Conservation (phyloP, 2,888 invertebrate species). For the Phaonia tiefii region DNA sequence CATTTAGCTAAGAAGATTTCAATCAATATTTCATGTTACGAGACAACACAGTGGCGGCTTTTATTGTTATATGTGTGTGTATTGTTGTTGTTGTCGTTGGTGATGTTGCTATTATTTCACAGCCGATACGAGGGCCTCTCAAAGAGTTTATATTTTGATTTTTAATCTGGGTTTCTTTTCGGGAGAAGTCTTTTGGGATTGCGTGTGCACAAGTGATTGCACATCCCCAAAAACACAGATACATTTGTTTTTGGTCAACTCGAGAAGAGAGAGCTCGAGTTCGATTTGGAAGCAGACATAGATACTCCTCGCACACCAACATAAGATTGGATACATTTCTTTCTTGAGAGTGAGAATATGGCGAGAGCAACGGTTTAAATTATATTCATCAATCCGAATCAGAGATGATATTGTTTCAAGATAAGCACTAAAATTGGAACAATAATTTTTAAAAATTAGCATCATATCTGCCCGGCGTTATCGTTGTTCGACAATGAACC, state of each 20-base stretch:
- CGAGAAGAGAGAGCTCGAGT: background rate
- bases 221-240: background rate
- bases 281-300: too few relatives aligned
- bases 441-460: too few relatives aligned
- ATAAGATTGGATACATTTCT: background rate
- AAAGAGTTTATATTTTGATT: slow-evolving; percentile 3
- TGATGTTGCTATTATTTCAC: background rate
- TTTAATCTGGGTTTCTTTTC: background rate
- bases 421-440: too few relatives aligned
- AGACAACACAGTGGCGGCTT: slow-evolving; percentile 16
- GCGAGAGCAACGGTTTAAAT: too few relatives aligned
- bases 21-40: slow-evolving; percentile 19
- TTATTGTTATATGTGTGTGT: background rate
- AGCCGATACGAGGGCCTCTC: background rate
- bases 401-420: too few relatives aligned
- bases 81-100: background rate
- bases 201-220: background rate
- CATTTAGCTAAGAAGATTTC: slow-evolving; percentile 26
- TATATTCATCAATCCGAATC: too few relatives aligned
- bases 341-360: too few relatives aligned
- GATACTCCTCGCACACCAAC: background rate
- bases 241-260: background rate
- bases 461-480: too few relatives aligned
- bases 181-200: background rate
- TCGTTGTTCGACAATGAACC: too few relatives aligned